These are phyloP conservation scores for Syngnathus acus DNA, from an alignment of 2,797 vertebrate species.

Conservation along the genomic window DNA sequence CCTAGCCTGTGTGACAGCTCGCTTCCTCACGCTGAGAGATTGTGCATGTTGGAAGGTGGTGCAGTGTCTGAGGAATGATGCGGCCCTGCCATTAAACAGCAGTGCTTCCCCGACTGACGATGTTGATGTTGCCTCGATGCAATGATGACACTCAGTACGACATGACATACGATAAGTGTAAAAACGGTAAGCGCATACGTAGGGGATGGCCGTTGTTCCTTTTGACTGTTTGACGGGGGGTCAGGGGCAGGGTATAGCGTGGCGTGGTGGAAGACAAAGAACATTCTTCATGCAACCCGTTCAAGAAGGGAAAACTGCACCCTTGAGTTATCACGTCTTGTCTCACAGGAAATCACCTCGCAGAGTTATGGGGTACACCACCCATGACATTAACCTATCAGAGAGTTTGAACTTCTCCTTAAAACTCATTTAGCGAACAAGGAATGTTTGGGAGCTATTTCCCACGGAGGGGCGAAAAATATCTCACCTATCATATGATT, in stretches of 20 bases:
- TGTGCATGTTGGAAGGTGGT: constrained; percentile 25
- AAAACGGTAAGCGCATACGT: constrained; percentile 40
- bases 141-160: constrained; percentile 42
- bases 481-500: too few relatives aligned
- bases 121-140: constrained; percentile 43
- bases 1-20: constrained; percentile 48
- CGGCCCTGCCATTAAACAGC: constrained; percentile 47
- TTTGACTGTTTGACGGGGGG: constrained; percentile 55
- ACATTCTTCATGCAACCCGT: constrained; percentile 47
- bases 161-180: constrained; percentile 58
- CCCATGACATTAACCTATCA: constrained; percentile 30
- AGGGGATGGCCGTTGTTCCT: constrained; percentile 22
- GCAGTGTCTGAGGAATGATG: constrained; percentile 47
- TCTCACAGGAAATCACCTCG: constrained; percentile 40
- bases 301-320: constrained; percentile 36
- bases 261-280: constrained; percentile 16
- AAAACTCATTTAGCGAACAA: not conserved
- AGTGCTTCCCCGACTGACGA: constrained; percentile 38
- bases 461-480: not conserved
- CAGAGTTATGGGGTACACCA: constrained; percentile 33
- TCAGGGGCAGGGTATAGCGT: constrained; percentile 26
- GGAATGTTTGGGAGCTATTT: not conserved
- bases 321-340: constrained; percentile 49
- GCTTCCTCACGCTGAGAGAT: constrained; percentile 47
- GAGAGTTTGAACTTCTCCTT: not conserved